Base-by-base conservation (phyloP, 2,888 invertebrate genomes). In the Ochropacha duplaris region DNA sequence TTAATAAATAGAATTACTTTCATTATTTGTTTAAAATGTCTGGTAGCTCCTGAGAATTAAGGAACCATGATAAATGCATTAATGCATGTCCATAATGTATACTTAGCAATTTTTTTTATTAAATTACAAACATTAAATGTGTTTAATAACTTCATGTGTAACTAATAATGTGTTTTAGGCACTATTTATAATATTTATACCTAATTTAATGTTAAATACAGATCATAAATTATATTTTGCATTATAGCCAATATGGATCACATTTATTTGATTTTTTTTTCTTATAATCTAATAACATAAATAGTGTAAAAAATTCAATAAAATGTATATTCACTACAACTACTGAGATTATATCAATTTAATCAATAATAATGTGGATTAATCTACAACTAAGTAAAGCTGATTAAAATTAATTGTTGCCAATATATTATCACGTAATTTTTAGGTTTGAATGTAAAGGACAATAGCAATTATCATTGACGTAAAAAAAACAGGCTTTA, bases 221-320 rank as follows among this genome's bases (percentile, higher is more conserved):
- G 19, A 44, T 19, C 22, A 24, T 24, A 26, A 50, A 26, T 22
- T 50, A 50, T 55, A n/a, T 64, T 60, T 57, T 60, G 57, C 62
- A 63, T 58, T 56, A 59, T 49, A 54, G 54, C 55, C 36, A 49
- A 52, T 39, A 39, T 16, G 39, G 0, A 61, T 64, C 60, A 65
- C 65, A 60, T 55, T 62, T 56, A 54, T 69, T 76, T 75, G 74
- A 5, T 52, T 56, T 49, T 67, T 77, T 74, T 24, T 2, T 4
- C 24, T n/a, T 24, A 24, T 24, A 24, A 24, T 24, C 65, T 69
- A 65, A 74, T 69, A 78, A 72, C 73, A 58, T 62, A 59, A 51
- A 57, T 51, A 22, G 22, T 22, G 8, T 9, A 39, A 6, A 44
- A 44, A 8, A 2, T 14, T 19, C 9, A 44, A 44, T 19, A 9